phyloP scores from a whole-genome alignment of 1,140 invertebrate genomes.

The Cyclina sinensis region DNA sequence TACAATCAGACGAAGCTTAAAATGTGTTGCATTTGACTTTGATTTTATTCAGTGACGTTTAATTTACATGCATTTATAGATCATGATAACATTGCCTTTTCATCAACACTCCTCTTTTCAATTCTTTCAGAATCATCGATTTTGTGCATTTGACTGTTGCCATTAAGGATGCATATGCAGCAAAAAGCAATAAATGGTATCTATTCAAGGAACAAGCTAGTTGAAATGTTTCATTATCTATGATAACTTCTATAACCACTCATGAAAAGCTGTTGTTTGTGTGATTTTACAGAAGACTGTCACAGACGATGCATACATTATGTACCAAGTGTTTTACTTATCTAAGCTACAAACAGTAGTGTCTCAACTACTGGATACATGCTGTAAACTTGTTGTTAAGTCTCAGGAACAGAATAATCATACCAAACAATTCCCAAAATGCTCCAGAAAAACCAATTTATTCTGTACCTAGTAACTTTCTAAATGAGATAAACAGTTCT shows the following conservation, averaged over 20 bases:
- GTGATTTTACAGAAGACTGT: too few relatives aligned
- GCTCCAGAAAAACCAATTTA: not conserved
- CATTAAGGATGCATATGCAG: not conserved
- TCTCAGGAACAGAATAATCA: too few relatives aligned
- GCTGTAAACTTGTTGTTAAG: too few relatives aligned
- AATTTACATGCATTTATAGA: conserved; percentile 17
- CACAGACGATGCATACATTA: too few relatives aligned
- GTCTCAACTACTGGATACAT: too few relatives aligned
- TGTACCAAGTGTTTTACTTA: too few relatives aligned
- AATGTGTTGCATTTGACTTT: conserved; percentile 21
- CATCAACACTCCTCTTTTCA: not conserved
- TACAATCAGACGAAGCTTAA: not conserved
- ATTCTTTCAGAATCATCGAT: not conserved
- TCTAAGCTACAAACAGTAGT: too few relatives aligned
- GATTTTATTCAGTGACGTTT: not conserved
- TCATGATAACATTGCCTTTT: not conserved
- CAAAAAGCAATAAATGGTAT: not conserved
- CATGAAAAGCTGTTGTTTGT: too few relatives aligned
- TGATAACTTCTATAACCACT: too few relatives aligned
- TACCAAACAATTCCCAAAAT: too few relatives aligned
- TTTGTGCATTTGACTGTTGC: not conserved
- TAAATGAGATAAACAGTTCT: conserved; percentile 16
- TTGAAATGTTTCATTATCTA: too few relatives aligned
- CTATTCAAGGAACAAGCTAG: too few relatives aligned
- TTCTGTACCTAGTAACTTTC: conserved; percentile 16